phyloP scores from a whole-genome alignment of 2,113 vertebrate species.

The Pterophyllum scalare region DNA sequence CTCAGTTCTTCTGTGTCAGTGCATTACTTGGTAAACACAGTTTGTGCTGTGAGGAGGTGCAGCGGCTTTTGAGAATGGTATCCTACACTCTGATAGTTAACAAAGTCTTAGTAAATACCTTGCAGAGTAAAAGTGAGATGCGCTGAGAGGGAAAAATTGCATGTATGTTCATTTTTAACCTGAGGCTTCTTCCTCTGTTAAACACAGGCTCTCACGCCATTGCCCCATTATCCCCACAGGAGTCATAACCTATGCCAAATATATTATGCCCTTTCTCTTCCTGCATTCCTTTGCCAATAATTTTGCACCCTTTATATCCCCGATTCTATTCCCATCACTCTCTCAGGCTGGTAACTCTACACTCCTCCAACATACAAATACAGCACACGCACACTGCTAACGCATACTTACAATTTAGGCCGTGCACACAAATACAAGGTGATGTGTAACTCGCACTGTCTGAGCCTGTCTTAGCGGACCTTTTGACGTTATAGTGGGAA shows the following conservation, averaged over 20 bases:
- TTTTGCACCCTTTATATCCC: constrained; percentile 22
- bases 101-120: not conserved
- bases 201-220: constrained; percentile 75
- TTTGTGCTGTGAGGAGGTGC: not conserved
- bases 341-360: constrained; percentile 3
- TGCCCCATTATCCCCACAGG: constrained; percentile 66
- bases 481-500: constrained; percentile 1
- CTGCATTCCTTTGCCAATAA: constrained; percentile 46
- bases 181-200: constrained; percentile 61
- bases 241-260: constrained; percentile 58
- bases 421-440: constrained; percentile 2
- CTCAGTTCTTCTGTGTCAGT: not conserved
- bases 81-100: constrained; percentile 38
- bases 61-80: constrained; percentile 6
- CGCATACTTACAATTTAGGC: not conserved
- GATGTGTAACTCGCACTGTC: constrained; percentile 3
- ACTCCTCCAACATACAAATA: not conserved
- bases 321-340: constrained; percentile 9
- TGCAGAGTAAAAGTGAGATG: not conserved
- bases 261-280: constrained; percentile 31
- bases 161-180: constrained; percentile 40
- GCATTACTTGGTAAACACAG: constrained; percentile 38
- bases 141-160: not conserved
- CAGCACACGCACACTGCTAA: not conserved
- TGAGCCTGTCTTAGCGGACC: not conserved